Percentiles rank a stretch among this genome's conserved stretches.
phyloP scores from a whole-genome alignment of 37 sponge, comb jelly and placozoan genomes.

The Aplysina aerophoba region DNA sequence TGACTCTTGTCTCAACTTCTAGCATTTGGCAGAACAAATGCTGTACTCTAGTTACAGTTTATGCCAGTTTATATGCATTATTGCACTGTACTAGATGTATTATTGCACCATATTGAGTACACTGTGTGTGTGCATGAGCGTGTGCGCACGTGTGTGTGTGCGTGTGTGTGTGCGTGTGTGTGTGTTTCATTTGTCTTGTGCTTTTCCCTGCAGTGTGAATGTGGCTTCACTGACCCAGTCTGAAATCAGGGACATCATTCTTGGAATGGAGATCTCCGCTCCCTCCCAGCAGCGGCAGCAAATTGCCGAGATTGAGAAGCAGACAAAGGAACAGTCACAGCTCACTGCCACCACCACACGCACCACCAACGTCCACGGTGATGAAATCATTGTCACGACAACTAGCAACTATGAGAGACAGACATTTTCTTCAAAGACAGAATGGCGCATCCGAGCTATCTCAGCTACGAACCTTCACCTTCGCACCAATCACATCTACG shows the following conservation, averaged over 20 bases:
- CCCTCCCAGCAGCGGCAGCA: slow-evolving; percentile 99
- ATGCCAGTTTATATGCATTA: too few species aligned
- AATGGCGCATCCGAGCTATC: slow-evolving; percentile 98
- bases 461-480: slow-evolving; percentile 99
- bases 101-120: not conserved
- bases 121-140: not conserved
- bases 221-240: slow-evolving; percentile 97
- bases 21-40: not conserved
- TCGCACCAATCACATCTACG: slow-evolving; percentile 98
- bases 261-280: slow-evolving; percentile 99
- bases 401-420: slow-evolving; percentile 97
- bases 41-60: too few species aligned
- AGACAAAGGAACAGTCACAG: slow-evolving; percentile 98
- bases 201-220: slow-evolving; percentile 76
- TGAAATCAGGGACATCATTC: slow-evolving; percentile 98
- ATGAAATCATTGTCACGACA: slow-evolving; percentile 97
- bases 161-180: not conserved
- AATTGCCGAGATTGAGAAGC: slow-evolving; percentile 99
- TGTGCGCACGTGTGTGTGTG: not conserved
- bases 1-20: not conserved
- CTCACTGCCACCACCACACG: slow-evolving; percentile 98
- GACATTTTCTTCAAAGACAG: slow-evolving; percentile 98
- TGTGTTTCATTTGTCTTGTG: not conserved
- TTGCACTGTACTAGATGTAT: not conserved
- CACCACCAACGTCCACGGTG: slow-evolving; percentile 97